phyloP scores from a whole-genome alignment of 1,140 invertebrate species.

The Drosophila pandora region DNA sequence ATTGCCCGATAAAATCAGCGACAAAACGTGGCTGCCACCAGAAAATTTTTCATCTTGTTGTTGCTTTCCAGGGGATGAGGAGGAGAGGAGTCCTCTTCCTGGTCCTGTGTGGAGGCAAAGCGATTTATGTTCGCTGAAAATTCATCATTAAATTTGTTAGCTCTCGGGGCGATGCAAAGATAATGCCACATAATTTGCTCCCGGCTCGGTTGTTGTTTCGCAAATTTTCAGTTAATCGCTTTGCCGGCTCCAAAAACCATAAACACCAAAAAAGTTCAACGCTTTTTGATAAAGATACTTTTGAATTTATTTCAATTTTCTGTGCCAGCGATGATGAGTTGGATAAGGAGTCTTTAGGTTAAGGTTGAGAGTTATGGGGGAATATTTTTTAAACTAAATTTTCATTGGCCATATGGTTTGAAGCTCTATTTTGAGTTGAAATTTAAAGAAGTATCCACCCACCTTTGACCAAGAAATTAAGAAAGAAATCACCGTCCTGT shows the following conservation, averaged over 20 bases:
- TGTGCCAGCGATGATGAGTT: conserved; percentile 27
- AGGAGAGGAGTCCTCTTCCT: too few relatives aligned
- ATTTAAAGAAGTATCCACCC: conserved; percentile 9
- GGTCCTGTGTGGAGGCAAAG: conserved; percentile 42
- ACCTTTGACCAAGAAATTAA: not conserved
- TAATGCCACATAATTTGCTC: conserved; percentile 47
- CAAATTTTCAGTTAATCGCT: conserved; percentile 77
- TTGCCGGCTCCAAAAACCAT: conserved; percentile 6
- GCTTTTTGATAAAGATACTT: conserved; percentile 36
- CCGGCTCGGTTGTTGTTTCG: conserved; percentile 43
- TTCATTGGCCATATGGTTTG: too few relatives aligned
- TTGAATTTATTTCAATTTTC: conserved; percentile 52
- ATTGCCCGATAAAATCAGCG: conserved; percentile 51
- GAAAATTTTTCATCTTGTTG: not conserved
- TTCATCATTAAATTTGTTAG: conserved; percentile 79
- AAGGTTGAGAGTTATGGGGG: conserved; percentile 1
- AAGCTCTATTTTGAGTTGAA: not conserved
- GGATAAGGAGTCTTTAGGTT: conserved; percentile 9
- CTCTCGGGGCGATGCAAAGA: conserved; percentile 58
- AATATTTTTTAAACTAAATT: too few relatives aligned
- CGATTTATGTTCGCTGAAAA: conserved; percentile 71
- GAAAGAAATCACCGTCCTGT: conserved; percentile 20
- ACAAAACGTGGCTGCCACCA: conserved; percentile 15
- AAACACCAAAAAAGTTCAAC: conserved; percentile 33
- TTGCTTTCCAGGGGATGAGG: too few relatives aligned